A percentile compares a stretch with the other conserved stretches of the same genome.
phyloP scores from a whole-genome alignment of 2,888 invertebrate species.

The Ophion ventricosus region DNA sequence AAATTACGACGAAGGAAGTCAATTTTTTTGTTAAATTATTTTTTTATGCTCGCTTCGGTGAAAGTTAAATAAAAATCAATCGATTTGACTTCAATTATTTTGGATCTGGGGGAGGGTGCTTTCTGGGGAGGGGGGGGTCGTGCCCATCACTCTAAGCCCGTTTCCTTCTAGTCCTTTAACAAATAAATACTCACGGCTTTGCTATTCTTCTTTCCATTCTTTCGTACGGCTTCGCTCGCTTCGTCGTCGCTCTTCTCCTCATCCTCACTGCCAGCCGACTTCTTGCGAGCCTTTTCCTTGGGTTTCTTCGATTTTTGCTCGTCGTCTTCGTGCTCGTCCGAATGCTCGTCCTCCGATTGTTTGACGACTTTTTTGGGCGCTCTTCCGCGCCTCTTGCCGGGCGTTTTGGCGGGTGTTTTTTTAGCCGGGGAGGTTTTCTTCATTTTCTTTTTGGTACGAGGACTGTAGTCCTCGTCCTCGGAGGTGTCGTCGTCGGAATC shows the following conservation, averaged over 20 bases:
- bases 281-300: constrained; percentile 65
- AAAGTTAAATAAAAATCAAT: too few relatives aligned
- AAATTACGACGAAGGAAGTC: too few relatives aligned
- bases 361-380: constrained; percentile 66
- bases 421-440: constrained; percentile 69
- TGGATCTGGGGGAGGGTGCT: too few relatives aligned
- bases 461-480: constrained; percentile 79
- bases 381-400: constrained; percentile 69
- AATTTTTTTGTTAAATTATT: too few relatives aligned
- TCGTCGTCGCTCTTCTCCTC: constrained; percentile 56
- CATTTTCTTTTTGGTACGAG: constrained; percentile 74
- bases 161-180: too few relatives aligned
- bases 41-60: too few relatives aligned
- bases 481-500: constrained; percentile 75
- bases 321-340: constrained; percentile 68
- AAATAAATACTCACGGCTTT: constrained; percentile 66
- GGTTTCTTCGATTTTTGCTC: constrained; percentile 63
- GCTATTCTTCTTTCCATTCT: constrained; percentile 65
- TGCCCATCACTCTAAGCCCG: too few relatives aligned
- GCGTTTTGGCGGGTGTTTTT: constrained; percentile 66
- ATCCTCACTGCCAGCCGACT: constrained; percentile 60
- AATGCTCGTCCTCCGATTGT: constrained; percentile 63
- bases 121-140: too few relatives aligned
- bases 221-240: constrained; percentile 43
- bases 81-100: too few relatives aligned